Percentiles rank a stretch among this genome's conserved stretches.
These are phyloP conservation scores for Mus spretus DNA, from an alignment of 2,797 vertebrate species.

Conservation along the genomic window DNA sequence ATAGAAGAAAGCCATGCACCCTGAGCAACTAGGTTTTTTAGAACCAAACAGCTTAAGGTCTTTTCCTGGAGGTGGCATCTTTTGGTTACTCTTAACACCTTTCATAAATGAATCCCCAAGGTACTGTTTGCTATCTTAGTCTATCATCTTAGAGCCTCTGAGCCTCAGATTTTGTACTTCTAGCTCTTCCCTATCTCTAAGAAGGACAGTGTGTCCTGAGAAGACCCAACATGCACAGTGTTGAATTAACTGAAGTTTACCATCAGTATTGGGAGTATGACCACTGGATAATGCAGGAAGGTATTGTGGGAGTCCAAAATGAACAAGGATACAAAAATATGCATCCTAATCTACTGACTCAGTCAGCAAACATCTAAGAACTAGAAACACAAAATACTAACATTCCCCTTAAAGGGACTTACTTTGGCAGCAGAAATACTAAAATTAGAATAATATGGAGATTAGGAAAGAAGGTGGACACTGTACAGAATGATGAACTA, in stretches of 20 bases:
- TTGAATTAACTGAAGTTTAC: slow-evolving; percentile 42
- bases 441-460: neutral
- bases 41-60: slow-evolving; percentile 18
- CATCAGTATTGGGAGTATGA: neutral
- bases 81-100: slow-evolving; percentile 50
- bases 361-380: slow-evolving; percentile 20
- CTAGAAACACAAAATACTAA: slow-evolving; percentile 59
- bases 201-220: neutral
- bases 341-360: slow-evolving; percentile 9
- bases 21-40: slow-evolving; percentile 47
- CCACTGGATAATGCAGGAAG: slow-evolving; percentile 11
- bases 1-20: slow-evolving; percentile 3
- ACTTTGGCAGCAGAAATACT: no score
- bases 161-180: slow-evolving; percentile 31
- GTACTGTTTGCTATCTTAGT: slow-evolving; percentile 50
- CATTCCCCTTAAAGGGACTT: neutral
- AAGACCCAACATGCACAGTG: neutral
- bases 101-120: slow-evolving; percentile 47
- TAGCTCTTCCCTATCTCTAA: slow-evolving; percentile 13
- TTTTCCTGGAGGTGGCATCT: slow-evolving; percentile 14
- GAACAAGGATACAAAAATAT: slow-evolving; percentile 54
- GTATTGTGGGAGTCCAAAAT: neutral
- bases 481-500: neutral
- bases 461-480: neutral
- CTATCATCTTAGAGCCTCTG: neutral